Evolutionary conservation across 2,888 invertebrate species (phyloP).

Genomic region (Clitarchus hookeri): DNA sequence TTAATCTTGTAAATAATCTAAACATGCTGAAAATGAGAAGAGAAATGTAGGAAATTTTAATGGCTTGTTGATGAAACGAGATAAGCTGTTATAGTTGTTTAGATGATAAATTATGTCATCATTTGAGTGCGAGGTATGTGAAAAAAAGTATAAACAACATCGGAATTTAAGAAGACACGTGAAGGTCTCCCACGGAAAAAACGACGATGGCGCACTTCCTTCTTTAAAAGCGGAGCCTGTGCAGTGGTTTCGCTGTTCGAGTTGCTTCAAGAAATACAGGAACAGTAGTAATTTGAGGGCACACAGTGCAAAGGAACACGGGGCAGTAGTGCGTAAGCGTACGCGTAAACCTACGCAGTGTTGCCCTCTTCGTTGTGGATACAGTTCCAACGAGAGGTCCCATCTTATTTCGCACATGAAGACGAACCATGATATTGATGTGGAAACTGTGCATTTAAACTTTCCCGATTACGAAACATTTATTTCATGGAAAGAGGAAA

Average conservation of each 20-base stretch:
- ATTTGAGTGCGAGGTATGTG: background rate
- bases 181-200: background rate
- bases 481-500: background rate
- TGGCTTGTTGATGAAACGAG: no score
- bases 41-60: no score
- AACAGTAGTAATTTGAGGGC: constrained; percentile 6
- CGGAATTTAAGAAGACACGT: constrained; percentile 5
- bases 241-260: background rate
- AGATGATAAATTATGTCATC: background rate
- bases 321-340: background rate
- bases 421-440: background rate
- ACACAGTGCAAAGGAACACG: background rate
- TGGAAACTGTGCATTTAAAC: background rate
- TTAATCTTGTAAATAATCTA: no score
- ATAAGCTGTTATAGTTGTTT: no score
- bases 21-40: no score
- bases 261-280: background rate
- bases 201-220: background rate
- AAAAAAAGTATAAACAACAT: background rate
- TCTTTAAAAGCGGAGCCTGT: background rate
- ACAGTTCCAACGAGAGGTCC: background rate
- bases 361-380: background rate
- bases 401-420: background rate
- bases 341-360: background rate
- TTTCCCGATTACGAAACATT: constrained; percentile 14